Conservation (phyloP, 35 echinoderm and acorn worm genomes). For the Amphiura filiformis region DNA sequence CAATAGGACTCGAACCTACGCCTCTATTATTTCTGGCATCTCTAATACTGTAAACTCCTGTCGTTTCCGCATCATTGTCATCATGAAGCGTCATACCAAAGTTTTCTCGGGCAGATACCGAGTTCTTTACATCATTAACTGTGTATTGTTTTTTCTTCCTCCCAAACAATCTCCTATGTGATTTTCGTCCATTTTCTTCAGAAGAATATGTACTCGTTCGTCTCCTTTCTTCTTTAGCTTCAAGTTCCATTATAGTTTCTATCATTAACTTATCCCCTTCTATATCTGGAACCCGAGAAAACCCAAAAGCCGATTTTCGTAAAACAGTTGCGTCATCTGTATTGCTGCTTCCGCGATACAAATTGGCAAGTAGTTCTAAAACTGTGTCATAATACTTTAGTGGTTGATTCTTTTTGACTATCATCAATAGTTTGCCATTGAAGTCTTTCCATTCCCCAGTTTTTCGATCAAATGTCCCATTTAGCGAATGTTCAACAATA, state of each 20-base stretch:
- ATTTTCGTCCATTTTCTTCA: neutral
- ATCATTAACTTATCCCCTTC: neutral
- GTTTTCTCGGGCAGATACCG: neutral
- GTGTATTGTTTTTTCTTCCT: neutral
- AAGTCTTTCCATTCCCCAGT: constrained; percentile 63
- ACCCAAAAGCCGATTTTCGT: constrained; percentile 25
- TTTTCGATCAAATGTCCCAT: constrained; percentile 65
- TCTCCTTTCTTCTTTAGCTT: neutral
- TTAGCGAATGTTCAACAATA: constrained; percentile 79
- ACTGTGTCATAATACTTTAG: neutral
- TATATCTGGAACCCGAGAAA: neutral
- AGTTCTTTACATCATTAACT: neutral
- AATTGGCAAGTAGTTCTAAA: neutral
- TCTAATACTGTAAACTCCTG: neutral
- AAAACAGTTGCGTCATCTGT: neutral
- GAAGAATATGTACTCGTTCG: neutral
- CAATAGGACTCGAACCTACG: neutral
- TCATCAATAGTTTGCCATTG: constrained; percentile 33
- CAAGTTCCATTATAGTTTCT: neutral
- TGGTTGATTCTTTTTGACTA: constrained; percentile 21
- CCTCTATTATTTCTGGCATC: neutral
- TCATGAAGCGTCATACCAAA: neutral
- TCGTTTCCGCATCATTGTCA: neutral
- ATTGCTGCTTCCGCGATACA: neutral
- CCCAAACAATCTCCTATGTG: neutral